Conservation (phyloP, 2,797 vertebrate species). For the Acanthopagrus latus region DNA sequence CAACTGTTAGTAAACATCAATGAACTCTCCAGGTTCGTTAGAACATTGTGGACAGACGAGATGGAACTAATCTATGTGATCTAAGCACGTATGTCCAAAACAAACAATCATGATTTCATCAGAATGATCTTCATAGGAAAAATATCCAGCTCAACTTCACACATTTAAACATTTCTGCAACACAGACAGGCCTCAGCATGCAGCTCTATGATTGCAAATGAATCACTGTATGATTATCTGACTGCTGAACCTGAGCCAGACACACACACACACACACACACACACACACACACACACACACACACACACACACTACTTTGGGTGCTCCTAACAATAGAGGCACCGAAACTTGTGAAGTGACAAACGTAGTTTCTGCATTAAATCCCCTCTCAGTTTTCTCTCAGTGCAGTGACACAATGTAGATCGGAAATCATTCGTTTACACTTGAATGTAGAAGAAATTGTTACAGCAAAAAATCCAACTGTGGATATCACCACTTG, state of each 20-base stretch:
- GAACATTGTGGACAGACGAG: background rate
- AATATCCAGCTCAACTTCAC: background rate
- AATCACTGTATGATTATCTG: constrained; percentile 51
- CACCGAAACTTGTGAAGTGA: constrained; percentile 31
- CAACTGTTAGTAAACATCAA: background rate
- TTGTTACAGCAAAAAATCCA: background rate
- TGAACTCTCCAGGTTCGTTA: background rate
- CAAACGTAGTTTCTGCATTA: constrained; percentile 9
- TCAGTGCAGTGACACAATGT: background rate
- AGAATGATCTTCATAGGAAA: background rate
- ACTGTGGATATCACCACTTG: background rate
- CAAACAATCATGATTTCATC: background rate
- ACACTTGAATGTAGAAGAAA: background rate
- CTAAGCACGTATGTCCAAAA: background rate
- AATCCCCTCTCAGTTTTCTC: constrained; percentile 4
- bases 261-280: constrained; percentile 12
- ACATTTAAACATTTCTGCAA: constrained; percentile 7
- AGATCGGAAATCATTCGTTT: constrained; percentile 3
- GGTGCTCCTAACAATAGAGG: constrained; percentile 35
- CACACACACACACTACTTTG: background rate
- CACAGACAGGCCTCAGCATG: constrained; percentile 59
- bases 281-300: constrained; percentile 20
- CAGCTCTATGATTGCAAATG: constrained; percentile 45
- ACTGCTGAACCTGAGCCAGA: constrained; percentile 47
- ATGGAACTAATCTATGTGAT: background rate